phyloP scores from a whole-genome alignment of 35 echinoderm and acorn worm genomes.

The Diadema setosum region DNA sequence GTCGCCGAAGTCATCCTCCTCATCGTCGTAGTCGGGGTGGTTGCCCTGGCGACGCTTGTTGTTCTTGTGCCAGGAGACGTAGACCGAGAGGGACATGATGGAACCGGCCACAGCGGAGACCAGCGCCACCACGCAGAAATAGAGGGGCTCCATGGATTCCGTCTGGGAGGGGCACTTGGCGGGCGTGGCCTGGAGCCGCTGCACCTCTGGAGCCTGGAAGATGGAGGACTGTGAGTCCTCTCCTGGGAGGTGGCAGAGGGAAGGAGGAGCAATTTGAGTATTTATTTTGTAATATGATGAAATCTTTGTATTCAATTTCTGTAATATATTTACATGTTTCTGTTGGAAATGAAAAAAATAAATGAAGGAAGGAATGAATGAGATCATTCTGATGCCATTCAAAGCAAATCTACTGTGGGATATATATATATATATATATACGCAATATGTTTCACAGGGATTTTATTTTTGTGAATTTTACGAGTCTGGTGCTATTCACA shows the following conservation, averaged over 20 bases:
- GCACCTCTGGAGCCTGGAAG: conserved; percentile 16
- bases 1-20: background rate
- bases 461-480: too few species aligned
- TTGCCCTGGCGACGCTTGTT: background rate
- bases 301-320: background rate
- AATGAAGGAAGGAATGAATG: too few species aligned
- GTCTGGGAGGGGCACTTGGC: background rate
- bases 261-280: background rate
- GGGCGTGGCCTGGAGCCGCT: background rate
- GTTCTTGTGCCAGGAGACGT: conserved; percentile 26
- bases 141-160: conserved; percentile 30
- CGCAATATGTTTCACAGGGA: too few species aligned
- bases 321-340: too few species aligned
- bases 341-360: too few species aligned
- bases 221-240: background rate
- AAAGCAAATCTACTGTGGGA: too few species aligned
- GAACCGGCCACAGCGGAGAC: conserved; percentile 19
- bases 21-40: background rate
- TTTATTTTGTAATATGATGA: background rate
- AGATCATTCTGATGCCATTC: too few species aligned
- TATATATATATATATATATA: too few species aligned
- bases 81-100: conserved; percentile 30
- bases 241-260: background rate
- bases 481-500: too few species aligned
- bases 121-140: background rate